A percentile compares a stretch with the other conserved stretches of the same genome.
phyloP scores from a whole-genome alignment of 2,797 vertebrate genomes.

The Brachymystax lenok region DNA sequence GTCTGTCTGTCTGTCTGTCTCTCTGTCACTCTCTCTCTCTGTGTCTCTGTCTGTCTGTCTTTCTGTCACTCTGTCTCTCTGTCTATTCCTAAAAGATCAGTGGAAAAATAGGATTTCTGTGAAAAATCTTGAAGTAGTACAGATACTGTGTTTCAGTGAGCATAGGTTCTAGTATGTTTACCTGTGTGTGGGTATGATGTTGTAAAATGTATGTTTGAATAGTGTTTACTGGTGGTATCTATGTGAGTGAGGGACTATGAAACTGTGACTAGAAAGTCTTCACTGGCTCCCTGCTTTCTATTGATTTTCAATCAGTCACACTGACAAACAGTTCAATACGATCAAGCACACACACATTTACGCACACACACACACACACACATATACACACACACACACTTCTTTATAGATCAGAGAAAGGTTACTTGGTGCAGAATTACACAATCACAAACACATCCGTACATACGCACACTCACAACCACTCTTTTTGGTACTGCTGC shows the following conservation, averaged over 20 bases:
- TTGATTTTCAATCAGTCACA: constrained; percentile 53
- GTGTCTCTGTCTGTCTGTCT: no score
- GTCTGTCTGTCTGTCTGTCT: no score
- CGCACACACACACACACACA: not conserved
- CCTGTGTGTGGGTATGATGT: constrained; percentile 15
- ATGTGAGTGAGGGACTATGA: constrained; percentile 31
- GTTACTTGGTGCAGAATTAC: constrained; percentile 19
- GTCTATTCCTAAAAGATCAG: constrained; percentile 30
- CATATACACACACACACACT: not conserved
- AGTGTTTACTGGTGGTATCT: constrained; percentile 13
- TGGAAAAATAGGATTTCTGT: constrained; percentile 65
- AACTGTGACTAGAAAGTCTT: constrained; percentile 38
- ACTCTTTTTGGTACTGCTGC: constrained; percentile 85
- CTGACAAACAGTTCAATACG: constrained; percentile 1
- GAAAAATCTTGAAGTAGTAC: constrained; percentile 60
- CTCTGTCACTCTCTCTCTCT: constrained; percentile 7
- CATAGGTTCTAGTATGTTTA: not conserved
- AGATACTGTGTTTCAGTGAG: constrained; percentile 47
- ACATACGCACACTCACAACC: constrained; percentile 67
- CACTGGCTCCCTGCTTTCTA: constrained; percentile 26
- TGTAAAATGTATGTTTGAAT: not conserved
- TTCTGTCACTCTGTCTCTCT: no score
- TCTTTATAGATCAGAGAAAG: not conserved
- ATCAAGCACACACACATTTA: constrained; percentile 15
- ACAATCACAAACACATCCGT: constrained; percentile 25